These are phyloP conservation scores for Dolichoris vasculosae DNA, from an alignment of 1,140 invertebrate genomes.

Conservation along the genomic window DNA sequence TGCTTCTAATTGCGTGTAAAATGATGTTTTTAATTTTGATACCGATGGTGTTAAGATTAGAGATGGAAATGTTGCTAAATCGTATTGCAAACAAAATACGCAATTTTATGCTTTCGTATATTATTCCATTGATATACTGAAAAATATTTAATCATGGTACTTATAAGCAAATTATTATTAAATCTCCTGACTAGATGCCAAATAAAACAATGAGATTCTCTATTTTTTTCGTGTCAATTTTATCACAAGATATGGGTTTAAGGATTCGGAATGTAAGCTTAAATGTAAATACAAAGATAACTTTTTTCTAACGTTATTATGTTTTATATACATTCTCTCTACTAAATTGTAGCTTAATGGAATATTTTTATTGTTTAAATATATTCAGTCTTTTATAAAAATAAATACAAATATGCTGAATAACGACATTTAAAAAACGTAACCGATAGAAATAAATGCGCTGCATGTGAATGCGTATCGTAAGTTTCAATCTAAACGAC, in stretches of 20 bases:
- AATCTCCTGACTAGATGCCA: constrained; percentile 19
- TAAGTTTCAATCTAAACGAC: neutral
- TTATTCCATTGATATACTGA: constrained; percentile 8
- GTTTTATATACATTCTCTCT: neutral
- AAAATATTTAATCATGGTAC: constrained; percentile 1
- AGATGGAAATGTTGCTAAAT: constrained; percentile 38
- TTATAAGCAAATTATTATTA: constrained; percentile 15
- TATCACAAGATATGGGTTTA: constrained; percentile 7
- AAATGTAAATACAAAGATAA: constrained; percentile 13
- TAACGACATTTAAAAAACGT: neutral
- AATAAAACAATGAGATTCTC: constrained; percentile 20
- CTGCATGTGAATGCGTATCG: neutral
- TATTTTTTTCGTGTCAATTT: neutral
- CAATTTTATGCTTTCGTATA: constrained; percentile 8
- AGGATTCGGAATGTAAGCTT: constrained; percentile 6
- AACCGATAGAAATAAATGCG: neutral
- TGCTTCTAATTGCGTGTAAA: constrained; percentile 2
- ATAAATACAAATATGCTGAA: constrained; percentile 10
- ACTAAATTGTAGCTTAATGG: neutral
- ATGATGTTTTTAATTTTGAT: neutral
- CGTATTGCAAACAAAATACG: constrained; percentile 10
- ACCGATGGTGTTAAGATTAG: constrained; percentile 24
- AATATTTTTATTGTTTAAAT: constrained; percentile 7
- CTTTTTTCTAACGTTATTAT: neutral
- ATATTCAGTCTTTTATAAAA: constrained; percentile 21